Evolutionary conservation across 2,113 vertebrate species (phyloP).

Genomic region (Barnardius zonarius): DNA sequence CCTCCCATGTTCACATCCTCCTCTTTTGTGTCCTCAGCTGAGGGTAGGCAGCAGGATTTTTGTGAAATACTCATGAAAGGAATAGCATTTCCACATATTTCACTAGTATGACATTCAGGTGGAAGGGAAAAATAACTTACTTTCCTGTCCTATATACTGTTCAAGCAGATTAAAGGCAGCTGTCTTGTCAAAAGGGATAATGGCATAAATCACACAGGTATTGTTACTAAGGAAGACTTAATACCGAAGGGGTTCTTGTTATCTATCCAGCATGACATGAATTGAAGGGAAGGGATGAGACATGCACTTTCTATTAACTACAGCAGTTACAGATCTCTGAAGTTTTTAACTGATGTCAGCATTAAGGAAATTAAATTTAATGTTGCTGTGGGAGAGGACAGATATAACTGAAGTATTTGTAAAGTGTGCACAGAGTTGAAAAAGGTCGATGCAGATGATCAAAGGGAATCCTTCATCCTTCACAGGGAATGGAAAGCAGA

Average conservation of each 20-base stretch:
- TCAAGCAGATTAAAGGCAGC: not conserved
- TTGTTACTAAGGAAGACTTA: not conserved
- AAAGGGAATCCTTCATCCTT: slow-evolving; percentile 34
- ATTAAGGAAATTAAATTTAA: not conserved
- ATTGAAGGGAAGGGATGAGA: not conserved
- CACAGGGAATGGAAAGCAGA: not conserved
- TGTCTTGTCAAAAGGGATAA: not conserved
- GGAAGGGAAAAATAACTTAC: not conserved
- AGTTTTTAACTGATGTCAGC: slow-evolving; percentile 3
- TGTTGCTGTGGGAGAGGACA: not conserved
- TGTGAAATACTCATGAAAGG: not conserved
- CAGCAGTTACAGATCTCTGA: not conserved
- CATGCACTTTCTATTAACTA: not conserved
- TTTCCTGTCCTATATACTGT: not conserved
- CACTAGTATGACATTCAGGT: not conserved
- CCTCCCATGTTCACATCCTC: not conserved
- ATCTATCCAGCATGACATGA: not conserved
- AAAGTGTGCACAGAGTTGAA: not conserved
- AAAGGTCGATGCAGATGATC: slow-evolving; percentile 20
- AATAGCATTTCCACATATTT: not conserved
- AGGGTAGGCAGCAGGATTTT: not conserved
- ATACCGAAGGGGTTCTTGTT: not conserved
- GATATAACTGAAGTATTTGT: not conserved
- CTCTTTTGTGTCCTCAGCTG: rapidly evolving
- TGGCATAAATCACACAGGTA: not conserved